phyloP scores from a whole-genome alignment of 2,888 invertebrate genomes.

The Polyploca ridens region DNA sequence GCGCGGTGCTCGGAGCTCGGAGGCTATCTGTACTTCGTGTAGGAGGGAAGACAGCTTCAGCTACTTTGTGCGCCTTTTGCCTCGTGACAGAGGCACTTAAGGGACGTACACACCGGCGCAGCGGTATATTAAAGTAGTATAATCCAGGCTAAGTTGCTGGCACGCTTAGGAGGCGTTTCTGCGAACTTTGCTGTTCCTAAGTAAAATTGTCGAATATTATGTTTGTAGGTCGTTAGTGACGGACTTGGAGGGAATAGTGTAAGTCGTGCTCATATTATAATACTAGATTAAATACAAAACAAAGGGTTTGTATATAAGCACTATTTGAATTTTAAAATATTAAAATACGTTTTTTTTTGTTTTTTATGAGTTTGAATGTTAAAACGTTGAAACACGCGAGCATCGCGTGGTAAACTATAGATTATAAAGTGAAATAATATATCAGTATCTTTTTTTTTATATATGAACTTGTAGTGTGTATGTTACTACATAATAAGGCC shows the following conservation, averaged over 20 bases:
- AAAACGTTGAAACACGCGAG: too few relatives aligned
- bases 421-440: too few relatives aligned
- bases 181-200: conserved; percentile 37
- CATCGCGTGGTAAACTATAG: too few relatives aligned
- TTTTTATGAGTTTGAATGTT: too few relatives aligned
- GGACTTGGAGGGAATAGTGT: too few relatives aligned
- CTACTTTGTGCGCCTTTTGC: conserved; percentile 83
- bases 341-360: too few relatives aligned
- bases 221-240: background rate
- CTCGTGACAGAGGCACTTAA: conserved; percentile 82
- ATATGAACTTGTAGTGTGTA: too few relatives aligned
- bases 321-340: too few relatives aligned
- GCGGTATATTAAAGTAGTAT: conserved; percentile 66
- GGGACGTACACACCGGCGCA: conserved; percentile 74
- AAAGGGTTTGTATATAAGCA: too few relatives aligned
- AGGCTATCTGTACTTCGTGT: conserved; percentile 55
- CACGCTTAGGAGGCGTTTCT: conserved; percentile 39
- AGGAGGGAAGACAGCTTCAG: conserved; percentile 64
- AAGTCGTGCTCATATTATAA: background rate
- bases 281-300: too few relatives aligned
- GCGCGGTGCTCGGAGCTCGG: conserved; percentile 31
- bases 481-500: too few relatives aligned
- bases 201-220: conserved; percentile 33
- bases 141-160: conserved; percentile 54
- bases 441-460: too few relatives aligned